A percentile compares a stretch with the other conserved stretches of the same genome.
These are phyloP conservation scores for Aramus guarauna DNA, from an alignment of 2,113 vertebrate genomes.

Conservation along the genomic window DNA sequence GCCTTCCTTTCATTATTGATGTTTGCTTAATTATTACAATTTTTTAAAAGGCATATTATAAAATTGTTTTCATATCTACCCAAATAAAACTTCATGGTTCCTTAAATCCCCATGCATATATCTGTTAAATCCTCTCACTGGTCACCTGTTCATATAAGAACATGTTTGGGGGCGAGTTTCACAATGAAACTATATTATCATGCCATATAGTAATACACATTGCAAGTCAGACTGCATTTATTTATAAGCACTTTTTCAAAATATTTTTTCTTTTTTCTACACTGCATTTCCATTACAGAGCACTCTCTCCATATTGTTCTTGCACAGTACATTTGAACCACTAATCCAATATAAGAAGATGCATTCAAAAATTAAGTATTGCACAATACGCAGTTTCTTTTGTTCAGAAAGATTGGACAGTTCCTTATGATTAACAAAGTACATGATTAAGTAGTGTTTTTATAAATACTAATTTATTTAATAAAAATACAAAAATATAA, in stretches of 20 bases:
- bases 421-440: neutral
- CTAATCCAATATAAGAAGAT: neutral
- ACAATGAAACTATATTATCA: neutral
- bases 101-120: neutral
- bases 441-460: slow-evolving; percentile 48
- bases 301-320: neutral
- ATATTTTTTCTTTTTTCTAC: neutral
- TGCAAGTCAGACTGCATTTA: neutral
- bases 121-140: neutral
- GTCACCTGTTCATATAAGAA: neutral
- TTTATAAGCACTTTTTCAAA: neutral
- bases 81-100: neutral
- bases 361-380: neutral
- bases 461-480: slow-evolving; percentile 81
- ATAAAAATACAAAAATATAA: slow-evolving; percentile 86
- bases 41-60: neutral
- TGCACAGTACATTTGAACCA: neutral
- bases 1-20: neutral
- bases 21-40: neutral
- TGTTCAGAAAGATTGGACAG: neutral
- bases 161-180: neutral
- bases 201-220: neutral
- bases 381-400: neutral
- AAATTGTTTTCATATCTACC: neutral
- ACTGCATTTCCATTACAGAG: neutral